Evolutionary conservation across 92 coral and sea anemone genomes (phyloP), one percentile per base, ranked within the genome.

Genomic region (Phenganax stokvisi): DNA sequence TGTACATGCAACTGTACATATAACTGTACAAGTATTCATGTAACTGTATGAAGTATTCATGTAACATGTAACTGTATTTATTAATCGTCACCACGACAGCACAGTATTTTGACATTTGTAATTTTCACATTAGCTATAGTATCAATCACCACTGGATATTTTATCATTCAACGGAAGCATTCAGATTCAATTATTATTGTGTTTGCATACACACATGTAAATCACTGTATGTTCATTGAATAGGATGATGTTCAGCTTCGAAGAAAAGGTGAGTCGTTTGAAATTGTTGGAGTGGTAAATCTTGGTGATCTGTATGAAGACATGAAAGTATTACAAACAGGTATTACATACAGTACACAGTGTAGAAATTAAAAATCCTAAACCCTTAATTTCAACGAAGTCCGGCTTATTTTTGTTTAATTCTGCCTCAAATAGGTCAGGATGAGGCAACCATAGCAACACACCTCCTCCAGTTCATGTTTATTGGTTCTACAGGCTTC

Each of bases 401-500:
- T n/a, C 15, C 12, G 1, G 12, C 62, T 57, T 0, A 57, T 57
- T 11, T 57, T 57, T 57, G 17, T 57, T 57, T 11, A 11, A 57
- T 11, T 57, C 17, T n/a, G 15, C 17, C 25, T 37, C 31, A 10
- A 6, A 27, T 51, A 86, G 89, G 89, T 10, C 53, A 82, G 66
- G 89, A 86, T 29, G 72, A 76, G 10, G 64, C 85, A 55, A 51
- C 64, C 0, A 70, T 86, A 2, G 89, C 89, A 17, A 74, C 82
- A 3, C 89, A 86, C 73, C 75, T 86, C 3, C 57, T 81, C 4
- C 89, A 86, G 63, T 86, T 86, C 51, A 86, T 86, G 89, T 86
- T 86, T 63, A 53, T 86, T 86, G 89, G 86, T 47, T 81, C 89
- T 6, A 86, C 85, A 11, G 89, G 89, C 10, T 86, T 86, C 60